Conservation (phyloP, 2,113 vertebrate genomes). For the Phrynocephalus versicolor region DNA sequence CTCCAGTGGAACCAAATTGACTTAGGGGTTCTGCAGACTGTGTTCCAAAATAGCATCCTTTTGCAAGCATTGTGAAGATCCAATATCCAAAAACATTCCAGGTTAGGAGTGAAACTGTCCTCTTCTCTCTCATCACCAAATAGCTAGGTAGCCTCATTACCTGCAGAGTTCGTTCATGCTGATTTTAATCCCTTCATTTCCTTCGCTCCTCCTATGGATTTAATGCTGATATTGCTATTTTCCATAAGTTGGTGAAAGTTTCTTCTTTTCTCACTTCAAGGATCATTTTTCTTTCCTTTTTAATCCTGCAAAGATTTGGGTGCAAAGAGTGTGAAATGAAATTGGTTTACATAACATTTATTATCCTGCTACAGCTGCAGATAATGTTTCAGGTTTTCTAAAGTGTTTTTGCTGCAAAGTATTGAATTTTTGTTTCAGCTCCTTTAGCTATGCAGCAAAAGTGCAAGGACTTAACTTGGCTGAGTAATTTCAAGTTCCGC, state of each 20-base stretch:
- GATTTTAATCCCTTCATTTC: slow-evolving; percentile 1
- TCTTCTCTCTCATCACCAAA: not conserved
- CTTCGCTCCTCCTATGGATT: slow-evolving; percentile 6
- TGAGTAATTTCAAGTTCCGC: too few species aligned
- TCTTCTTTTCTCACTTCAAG: slow-evolving; percentile 3
- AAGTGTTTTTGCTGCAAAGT: not conserved
- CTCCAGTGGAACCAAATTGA: too few species aligned
- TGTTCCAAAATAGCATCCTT: too few species aligned
- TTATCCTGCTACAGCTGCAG: slow-evolving; percentile 7
- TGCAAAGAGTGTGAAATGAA: not conserved
- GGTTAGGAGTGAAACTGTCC: not conserved
- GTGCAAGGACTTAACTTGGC: too few species aligned
- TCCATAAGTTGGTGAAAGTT: slow-evolving; percentile 1
- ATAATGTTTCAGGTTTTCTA: not conserved
- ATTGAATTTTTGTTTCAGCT: not conserved
- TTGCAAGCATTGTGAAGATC: too few species aligned
- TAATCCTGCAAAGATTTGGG: slow-evolving; percentile 42
- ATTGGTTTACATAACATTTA: not conserved
- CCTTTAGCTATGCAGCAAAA: too few species aligned
- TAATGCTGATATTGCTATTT: slow-evolving; percentile 39
- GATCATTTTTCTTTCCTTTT: not conserved
- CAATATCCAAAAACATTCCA: not conserved
- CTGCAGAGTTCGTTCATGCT: not conserved
- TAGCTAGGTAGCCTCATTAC: not conserved
- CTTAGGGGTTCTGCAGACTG: too few species aligned